Evolutionary conservation across 2,888 invertebrate genomes (phyloP).

Genomic region (Oscheius sp.): DNA sequence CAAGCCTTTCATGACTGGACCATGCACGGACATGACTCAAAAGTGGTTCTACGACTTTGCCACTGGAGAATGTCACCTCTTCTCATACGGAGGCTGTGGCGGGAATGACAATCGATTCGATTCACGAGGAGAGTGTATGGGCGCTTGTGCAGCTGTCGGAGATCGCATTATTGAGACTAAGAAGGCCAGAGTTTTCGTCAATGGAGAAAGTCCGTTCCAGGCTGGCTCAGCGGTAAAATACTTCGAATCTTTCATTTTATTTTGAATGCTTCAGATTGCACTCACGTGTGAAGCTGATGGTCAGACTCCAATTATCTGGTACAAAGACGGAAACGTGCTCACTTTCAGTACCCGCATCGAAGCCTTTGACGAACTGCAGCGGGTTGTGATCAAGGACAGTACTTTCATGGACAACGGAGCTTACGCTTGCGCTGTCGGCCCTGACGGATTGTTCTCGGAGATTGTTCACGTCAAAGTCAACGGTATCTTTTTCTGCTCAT

Average conservation of each 20-base stretch:
- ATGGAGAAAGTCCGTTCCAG: conserved; percentile 32
- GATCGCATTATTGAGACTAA: conserved; percentile 37
- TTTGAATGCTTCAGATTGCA: conserved; percentile 40
- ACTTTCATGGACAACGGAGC: conserved; percentile 42
- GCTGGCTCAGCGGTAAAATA: conserved; percentile 36
- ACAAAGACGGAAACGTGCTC: conserved; percentile 58
- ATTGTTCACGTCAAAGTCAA: conserved; percentile 45
- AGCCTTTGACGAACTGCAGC: conserved; percentile 25
- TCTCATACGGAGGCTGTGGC: conserved; percentile 67
- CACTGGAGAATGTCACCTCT: conserved; percentile 58
- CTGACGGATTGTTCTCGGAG: conserved; percentile 46
- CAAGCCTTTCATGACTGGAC: conserved; percentile 59
- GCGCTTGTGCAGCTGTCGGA: conserved; percentile 34
- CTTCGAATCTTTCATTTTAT: neutral
- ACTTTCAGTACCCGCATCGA: conserved; percentile 50
- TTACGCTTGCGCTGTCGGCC: conserved; percentile 54
- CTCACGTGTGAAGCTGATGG: conserved; percentile 53
- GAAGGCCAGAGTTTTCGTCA: conserved; percentile 12
- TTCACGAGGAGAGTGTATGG: conserved; percentile 50
- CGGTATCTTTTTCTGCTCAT: conserved; percentile 33
- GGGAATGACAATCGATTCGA: conserved; percentile 66
- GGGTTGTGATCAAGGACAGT: conserved; percentile 37
- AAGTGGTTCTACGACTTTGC: conserved; percentile 65
- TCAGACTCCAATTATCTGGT: conserved; percentile 55
- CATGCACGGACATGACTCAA: conserved; percentile 49